phyloP scores from a whole-genome alignment of 2,113 vertebrate species.

The Synodontis membranacea region DNA sequence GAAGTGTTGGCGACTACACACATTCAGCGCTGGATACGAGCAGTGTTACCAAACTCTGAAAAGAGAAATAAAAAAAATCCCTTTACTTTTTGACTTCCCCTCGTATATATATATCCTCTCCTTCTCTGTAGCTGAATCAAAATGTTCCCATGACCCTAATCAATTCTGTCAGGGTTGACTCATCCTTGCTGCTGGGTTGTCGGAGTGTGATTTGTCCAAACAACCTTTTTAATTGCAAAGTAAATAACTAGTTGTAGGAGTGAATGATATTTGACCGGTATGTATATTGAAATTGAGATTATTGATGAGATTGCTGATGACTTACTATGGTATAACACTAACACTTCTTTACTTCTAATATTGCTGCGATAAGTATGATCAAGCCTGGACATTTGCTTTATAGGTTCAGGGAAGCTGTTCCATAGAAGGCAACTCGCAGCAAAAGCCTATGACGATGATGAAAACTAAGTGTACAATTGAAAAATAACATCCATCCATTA shows the following conservation, averaged over 20 bases:
- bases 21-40: no score
- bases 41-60: no score
- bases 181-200: background rate
- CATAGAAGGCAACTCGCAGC: background rate
- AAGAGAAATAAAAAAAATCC: no score
- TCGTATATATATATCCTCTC: conserved; percentile 25
- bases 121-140: background rate
- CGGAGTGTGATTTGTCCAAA: background rate
- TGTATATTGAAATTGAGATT: background rate
- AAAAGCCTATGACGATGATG: background rate
- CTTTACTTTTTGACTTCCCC: no score
- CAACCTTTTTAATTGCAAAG: background rate
- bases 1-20: no score
- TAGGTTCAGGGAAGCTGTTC: background rate
- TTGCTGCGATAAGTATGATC: background rate
- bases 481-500: no score
- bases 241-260: background rate
- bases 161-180: background rate
- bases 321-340: background rate
- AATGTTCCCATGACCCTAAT: conserved; percentile 6
- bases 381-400: background rate
- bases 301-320: background rate
- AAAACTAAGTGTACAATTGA: background rate
- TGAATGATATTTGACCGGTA: background rate
- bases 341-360: background rate